These are phyloP conservation scores for Microchrysa polita DNA, from an alignment of 2,888 invertebrate genomes.

Conservation along the genomic window DNA sequence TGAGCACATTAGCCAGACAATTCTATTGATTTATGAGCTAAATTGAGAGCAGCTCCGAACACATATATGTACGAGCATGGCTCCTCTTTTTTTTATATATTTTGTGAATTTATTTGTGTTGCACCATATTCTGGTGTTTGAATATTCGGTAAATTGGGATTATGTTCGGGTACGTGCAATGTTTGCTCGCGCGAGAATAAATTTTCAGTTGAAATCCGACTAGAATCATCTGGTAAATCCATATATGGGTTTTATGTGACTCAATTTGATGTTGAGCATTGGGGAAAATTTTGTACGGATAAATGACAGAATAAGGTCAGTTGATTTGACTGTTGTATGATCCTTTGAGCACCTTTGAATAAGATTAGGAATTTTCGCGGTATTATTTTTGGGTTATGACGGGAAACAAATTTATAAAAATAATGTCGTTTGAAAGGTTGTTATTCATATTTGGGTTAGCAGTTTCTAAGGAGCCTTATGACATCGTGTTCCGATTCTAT, in stretches of 20 bases:
- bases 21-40: conserved; percentile 44
- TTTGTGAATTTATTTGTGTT: too few relatives aligned
- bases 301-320: not conserved
- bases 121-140: not conserved
- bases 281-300: not conserved
- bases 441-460: too few relatives aligned
- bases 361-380: too few relatives aligned
- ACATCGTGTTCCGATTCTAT: too few relatives aligned
- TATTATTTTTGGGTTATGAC: too few relatives aligned
- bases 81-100: too few relatives aligned
- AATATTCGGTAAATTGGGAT: conserved; percentile 17
- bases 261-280: conserved; percentile 9
- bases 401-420: too few relatives aligned
- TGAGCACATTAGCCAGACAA: conserved; percentile 47
- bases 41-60: not conserved
- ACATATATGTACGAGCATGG: too few relatives aligned
- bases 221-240: not conserved
- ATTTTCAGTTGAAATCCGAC: conserved; percentile 12
- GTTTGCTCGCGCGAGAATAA: not conserved
- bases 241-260: not conserved
- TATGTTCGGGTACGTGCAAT: not conserved
- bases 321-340: not conserved
- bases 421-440: too few relatives aligned
- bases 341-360: not conserved
- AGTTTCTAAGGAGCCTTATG: too few relatives aligned